Evolutionary conservation across 1,140 invertebrate species (phyloP), one percentile per base, ranked within the genome.

Genomic region (Orius insidiosus): DNA sequence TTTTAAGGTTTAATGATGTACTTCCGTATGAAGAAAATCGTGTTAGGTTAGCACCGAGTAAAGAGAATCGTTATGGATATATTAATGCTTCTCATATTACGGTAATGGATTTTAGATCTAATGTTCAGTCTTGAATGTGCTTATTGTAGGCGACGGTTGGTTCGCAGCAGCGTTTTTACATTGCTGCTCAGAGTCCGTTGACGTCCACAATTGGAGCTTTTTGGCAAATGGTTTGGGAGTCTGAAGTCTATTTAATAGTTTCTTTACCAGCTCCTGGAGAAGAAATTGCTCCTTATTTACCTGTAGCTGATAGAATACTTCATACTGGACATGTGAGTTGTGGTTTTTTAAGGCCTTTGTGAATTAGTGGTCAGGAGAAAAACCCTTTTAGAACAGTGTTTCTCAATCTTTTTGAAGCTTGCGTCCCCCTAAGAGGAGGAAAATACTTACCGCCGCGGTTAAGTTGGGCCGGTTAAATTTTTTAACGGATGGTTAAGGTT

Each of bases 201-300:
- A 58, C 66, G 37, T 63, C 66, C 34, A 80, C 75, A 5, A 59
- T 72, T 10, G 61, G 64, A 15, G 66, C 70, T 53, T 80, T 92
- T 59, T 94, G 88, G 89, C 78, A 85, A 63, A 82, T 84, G 67
- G 71, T 85, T 32, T 89, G 84, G 83, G 82, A 88, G 63, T 71
- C 78, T 24, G 77, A 85, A 60, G 78, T 84, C 1, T 74, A 80
- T 53, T 63, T 88, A 13, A 65, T 88, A 41, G 79, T 84, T 9
- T 79, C 80, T 65, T 57, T 84, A n/a, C 76, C 75, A 6, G 75
- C 41, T 19, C 49, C 49, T 33, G 49, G 49, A 3, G 52, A 49
- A 33, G 50, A 52, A 14, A 54, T 52, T 3, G 60, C 63, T 9
- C 55, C 53, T 40, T 63, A 63, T 53, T 50, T 65, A 39, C 65